Evolutionary conservation across 2,888 invertebrate species (phyloP).

Genomic region (Ophion ellenae): DNA sequence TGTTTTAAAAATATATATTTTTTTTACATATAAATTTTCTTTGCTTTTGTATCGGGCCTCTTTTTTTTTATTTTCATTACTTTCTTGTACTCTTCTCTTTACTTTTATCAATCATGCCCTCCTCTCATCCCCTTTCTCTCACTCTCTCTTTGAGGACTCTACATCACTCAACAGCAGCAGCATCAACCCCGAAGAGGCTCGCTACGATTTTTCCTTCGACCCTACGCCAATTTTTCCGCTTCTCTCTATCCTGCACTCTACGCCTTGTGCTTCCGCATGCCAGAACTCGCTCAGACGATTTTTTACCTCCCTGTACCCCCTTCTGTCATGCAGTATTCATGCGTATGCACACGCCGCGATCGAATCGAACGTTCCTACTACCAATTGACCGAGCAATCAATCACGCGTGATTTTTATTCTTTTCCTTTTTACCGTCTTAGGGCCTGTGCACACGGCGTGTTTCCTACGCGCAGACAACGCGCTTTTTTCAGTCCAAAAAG

Average conservation of each 20-base stretch:
- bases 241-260: conserved; percentile 23
- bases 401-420: conserved; percentile 43
- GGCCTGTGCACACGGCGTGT: too few relatives aligned
- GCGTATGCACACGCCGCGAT: background rate
- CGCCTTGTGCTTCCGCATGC: conserved; percentile 45
- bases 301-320: background rate
- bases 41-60: too few relatives aligned
- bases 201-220: conserved; percentile 56
- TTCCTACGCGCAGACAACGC: too few relatives aligned
- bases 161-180: conserved; percentile 14
- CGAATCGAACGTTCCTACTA: background rate
- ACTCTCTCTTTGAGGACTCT: conserved; percentile 45
- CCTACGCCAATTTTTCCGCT: conserved; percentile 52
- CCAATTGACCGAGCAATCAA: conserved; percentile 51
- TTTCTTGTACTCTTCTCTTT: too few relatives aligned
- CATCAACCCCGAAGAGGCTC: background rate
- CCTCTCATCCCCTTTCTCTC: conserved; percentile 43
- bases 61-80: too few relatives aligned
- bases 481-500: too few relatives aligned
- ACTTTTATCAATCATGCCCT: too few relatives aligned
- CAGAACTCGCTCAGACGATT: conserved; percentile 38
- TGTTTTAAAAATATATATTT: too few relatives aligned
- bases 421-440: background rate
- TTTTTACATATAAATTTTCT: too few relatives aligned
- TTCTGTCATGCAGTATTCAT: conserved; percentile 13